Conservation (phyloP, 2,113 vertebrate species). For the Tragulus kanchil region DNA sequence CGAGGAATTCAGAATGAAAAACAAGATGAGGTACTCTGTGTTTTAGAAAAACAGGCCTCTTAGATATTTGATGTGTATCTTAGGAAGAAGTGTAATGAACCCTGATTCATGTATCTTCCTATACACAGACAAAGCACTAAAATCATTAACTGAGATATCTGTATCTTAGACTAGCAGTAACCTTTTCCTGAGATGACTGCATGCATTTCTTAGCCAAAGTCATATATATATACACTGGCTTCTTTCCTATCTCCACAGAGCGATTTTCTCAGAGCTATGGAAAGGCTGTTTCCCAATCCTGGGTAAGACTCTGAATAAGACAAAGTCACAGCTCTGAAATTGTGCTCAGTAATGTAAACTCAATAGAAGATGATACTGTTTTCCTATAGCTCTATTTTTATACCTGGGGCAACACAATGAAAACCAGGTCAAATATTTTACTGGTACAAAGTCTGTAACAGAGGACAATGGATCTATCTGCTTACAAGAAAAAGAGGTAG, state of each 20-base stretch:
- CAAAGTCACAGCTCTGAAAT: background rate
- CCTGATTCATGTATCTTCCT: background rate
- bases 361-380: background rate
- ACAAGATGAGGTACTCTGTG: background rate
- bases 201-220: background rate
- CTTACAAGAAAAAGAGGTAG: background rate
- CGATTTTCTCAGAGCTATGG: background rate
- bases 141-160: background rate
- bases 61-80: background rate
- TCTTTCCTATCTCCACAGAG: background rate
- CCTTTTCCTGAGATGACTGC: background rate
- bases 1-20: background rate
- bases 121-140: background rate
- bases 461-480: background rate
- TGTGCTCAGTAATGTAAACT: background rate
- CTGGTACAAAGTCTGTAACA: background rate
- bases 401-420: background rate
- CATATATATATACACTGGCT: background rate
- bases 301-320: background rate
- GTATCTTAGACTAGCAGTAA: background rate
- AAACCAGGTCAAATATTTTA: background rate
- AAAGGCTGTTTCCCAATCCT: background rate
- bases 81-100: background rate
- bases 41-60: background rate
- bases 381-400: background rate